A percentile compares a stretch with the other conserved stretches of the same genome.
phyloP scores from a whole-genome alignment of 2,113 vertebrate genomes.

The Syrrhaptes paradoxus region DNA sequence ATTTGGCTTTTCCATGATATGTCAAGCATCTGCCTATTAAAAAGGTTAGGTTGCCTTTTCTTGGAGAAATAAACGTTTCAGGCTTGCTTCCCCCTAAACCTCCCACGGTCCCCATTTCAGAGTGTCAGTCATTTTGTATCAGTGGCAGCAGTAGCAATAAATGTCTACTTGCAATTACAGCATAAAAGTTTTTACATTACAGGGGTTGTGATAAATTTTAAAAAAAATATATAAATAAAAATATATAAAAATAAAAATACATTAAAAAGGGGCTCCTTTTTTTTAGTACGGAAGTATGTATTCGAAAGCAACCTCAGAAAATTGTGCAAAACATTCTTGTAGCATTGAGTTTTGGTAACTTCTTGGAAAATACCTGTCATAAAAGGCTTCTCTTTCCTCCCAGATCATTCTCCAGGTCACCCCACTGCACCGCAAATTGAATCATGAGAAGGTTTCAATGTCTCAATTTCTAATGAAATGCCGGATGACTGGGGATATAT shows the following conservation, averaged over 20 bases:
- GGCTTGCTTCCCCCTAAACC: background rate
- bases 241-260: background rate
- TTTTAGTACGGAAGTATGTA: background rate
- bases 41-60: conserved; percentile 6
- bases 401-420: background rate
- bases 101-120: background rate
- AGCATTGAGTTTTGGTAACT: background rate
- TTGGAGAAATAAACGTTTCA: conserved; percentile 14
- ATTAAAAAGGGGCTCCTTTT: background rate
- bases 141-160: background rate
- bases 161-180: background rate
- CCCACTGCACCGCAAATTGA: background rate
- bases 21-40: background rate
- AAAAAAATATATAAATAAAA: background rate
- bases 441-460: conserved; percentile 10
- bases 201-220: background rate
- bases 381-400: background rate
- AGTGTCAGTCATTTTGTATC: background rate
- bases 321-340: background rate
- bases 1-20: background rate
- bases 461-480: conserved; percentile 42
- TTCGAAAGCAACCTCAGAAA: background rate
- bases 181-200: background rate
- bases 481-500: background rate
- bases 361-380: background rate